Conservation (phyloP, 2,113 vertebrate genomes). For the Bombycilla garrulus region DNA sequence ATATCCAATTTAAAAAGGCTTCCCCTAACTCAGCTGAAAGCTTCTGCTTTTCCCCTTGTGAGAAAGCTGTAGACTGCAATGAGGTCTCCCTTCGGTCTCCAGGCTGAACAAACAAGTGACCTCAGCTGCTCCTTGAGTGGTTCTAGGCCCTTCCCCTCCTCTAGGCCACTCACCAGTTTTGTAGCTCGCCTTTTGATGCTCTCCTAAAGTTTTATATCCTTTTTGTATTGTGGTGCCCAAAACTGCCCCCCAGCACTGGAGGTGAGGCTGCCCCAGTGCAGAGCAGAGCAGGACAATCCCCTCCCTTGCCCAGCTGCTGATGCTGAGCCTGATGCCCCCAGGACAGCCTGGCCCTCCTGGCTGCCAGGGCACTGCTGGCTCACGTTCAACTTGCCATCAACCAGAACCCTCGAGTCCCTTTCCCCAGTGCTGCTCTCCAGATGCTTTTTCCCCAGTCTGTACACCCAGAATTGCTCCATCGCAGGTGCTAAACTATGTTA, state of each 20-base stretch:
- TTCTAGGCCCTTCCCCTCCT: not conserved
- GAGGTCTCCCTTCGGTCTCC: not conserved
- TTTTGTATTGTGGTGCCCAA: not conserved
- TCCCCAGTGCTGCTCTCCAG: not conserved
- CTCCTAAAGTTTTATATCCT: not conserved
- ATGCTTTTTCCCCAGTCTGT: not conserved
- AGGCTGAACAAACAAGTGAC: not conserved
- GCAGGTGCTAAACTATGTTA: not conserved
- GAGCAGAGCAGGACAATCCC: not conserved
- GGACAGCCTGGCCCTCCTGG: not conserved
- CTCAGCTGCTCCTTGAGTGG: not conserved
- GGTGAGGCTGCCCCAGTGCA: fast-evolving
- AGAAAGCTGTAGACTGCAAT: not conserved
- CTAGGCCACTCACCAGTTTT: not conserved
- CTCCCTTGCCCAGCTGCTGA: fast-evolving
- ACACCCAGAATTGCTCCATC: not conserved
- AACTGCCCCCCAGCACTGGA: not conserved
- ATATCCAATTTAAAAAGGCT: not conserved
- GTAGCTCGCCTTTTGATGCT: not conserved
- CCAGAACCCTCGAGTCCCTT: not conserved
- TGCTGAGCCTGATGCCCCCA: not conserved
- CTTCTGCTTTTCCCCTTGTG: not conserved
- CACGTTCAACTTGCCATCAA: fast-evolving
- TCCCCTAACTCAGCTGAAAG: not conserved
- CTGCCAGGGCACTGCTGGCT: not conserved